Evolutionary conservation across 2,888 invertebrate species (phyloP), one percentile per base, ranked within the genome.

Genomic region (Oeneis ivallda): DNA sequence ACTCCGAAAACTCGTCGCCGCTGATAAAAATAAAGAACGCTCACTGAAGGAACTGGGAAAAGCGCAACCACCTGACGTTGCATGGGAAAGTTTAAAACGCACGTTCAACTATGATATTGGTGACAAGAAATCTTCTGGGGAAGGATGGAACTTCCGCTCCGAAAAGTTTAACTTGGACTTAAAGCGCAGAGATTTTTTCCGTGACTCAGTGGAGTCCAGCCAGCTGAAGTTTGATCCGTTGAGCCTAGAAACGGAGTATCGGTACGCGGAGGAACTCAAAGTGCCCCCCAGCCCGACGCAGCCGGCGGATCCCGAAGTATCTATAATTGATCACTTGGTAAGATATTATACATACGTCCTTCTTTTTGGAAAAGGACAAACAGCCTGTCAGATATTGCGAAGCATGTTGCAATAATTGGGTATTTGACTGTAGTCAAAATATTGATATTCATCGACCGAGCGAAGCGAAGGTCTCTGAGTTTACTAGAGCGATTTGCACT

Each of bases 321-420:
- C 85, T 4, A 72, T 81, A 11, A 81, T 87, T n/a, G 86, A 88
- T 45, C 84, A 84, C 67, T 69, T 89, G 76, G 88, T 88, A 75
- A 70, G 65, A 54, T 32, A 41, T 26, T 26, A 5, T 5, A 5
- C 26, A 26, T 26, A 26, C 26, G 3, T 26, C 2, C 26, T 26
- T 26, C 26, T 26, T 26, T 26, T 26, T 26, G n/a, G n/a, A n/a
- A n/a, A n/a, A n/a, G n/a, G n/a, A n/a, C n/a, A n/a, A n/a, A n/a
- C n/a, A n/a, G n/a, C n/a, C n/a, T n/a, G n/a, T n/a, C n/a, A n/a
- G n/a, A n/a, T n/a, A n/a, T n/a, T n/a, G n/a, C n/a, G n/a, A n/a
- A n/a, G n/a, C n/a, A n/a, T n/a, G n/a, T n/a, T n/a, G n/a, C n/a
- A n/a, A n/a, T n/a, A n/a, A n/a, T n/a, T n/a, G n/a, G n/a, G n/a